Percentiles rank a stretch among this genome's conserved stretches.
phyloP scores from a whole-genome alignment of 2,888 invertebrate species.

The Formica aserva region DNA sequence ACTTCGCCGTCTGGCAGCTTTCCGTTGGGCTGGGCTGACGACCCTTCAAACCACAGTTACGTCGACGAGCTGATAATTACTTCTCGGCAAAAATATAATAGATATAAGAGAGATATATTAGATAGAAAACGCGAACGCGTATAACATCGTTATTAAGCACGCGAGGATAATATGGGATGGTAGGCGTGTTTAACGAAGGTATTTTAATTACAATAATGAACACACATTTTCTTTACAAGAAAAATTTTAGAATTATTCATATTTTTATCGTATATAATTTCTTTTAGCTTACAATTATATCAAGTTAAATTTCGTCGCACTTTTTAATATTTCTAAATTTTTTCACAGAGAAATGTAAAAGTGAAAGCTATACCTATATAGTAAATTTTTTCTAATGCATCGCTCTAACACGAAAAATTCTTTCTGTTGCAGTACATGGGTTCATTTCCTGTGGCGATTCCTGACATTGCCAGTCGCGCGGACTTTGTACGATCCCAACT shows the following conservation, averaged over 20 bases:
- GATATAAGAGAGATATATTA: not conserved
- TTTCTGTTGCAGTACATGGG: conserved; percentile 90
- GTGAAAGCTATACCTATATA: not conserved
- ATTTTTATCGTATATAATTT: not conserved
- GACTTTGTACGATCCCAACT: conserved; percentile 89
- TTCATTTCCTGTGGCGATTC: conserved; percentile 91
- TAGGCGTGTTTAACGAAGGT: not conserved
- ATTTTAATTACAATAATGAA: not conserved
- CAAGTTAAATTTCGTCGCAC: not conserved
- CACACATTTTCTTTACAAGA: not conserved
- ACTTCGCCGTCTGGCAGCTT: conserved; percentile 20
- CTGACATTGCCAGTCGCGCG: conserved; percentile 89
- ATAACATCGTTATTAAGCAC: not conserved
- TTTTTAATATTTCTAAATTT: conserved; percentile 2
- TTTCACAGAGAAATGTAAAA: conserved; percentile 4
- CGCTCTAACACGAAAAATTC: conserved; percentile 50
- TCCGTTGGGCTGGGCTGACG: conserved; percentile 24
- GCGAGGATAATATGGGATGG: not conserved
- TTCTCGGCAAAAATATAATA: conserved; percentile 29
- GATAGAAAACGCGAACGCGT: not conserved
- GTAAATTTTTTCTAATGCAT: not conserved
- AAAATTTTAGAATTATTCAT: not conserved
- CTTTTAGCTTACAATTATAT: not conserved
- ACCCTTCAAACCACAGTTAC: conserved; percentile 46
- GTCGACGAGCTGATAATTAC: conserved; percentile 52